These are phyloP conservation scores for Perdita meconis DNA, from an alignment of 2,888 invertebrate genomes.

Conservation along the genomic window DNA sequence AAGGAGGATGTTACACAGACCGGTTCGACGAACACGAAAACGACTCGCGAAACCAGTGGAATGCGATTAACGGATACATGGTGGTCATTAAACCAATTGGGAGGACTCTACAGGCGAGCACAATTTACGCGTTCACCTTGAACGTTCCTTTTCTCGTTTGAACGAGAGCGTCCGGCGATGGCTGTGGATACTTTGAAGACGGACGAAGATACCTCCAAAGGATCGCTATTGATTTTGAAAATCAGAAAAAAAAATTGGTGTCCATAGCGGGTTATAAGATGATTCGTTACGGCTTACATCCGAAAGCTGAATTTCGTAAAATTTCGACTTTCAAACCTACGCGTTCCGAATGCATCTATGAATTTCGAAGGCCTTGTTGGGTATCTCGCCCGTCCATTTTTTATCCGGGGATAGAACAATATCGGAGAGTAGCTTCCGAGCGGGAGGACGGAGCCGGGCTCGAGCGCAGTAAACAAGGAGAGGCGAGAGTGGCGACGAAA, in stretches of 20 bases:
- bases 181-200: not conserved
- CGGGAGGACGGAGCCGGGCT: slow-evolving; percentile 28
- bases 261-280: too few relatives aligned
- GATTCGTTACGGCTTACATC: too few relatives aligned
- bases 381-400: too few relatives aligned
- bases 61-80: not conserved
- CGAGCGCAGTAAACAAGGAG: slow-evolving; percentile 61
- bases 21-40: slow-evolving; percentile 2
- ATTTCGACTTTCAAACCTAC: too few relatives aligned
- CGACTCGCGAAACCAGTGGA: slow-evolving; percentile 5
- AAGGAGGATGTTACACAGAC: slow-evolving; percentile 16
- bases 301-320: too few relatives aligned
- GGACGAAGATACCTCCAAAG: too few relatives aligned
- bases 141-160: not conserved
- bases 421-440: slow-evolving; percentile 33
- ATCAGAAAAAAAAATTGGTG: too few relatives aligned
- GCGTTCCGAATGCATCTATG: too few relatives aligned
- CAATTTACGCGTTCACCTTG: not conserved
- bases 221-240: too few relatives aligned
- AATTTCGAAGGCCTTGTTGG: too few relatives aligned
- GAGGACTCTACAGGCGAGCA: not conserved
- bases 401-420: not conserved
- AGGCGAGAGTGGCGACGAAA: slow-evolving; percentile 62
- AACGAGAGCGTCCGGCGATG: not conserved
- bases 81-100: not conserved